Percentiles rank a stretch among this genome's conserved stretches.
Evolutionary conservation across 1,140 invertebrate genomes (phyloP).

Genomic region (Drosophila sucinea): DNA sequence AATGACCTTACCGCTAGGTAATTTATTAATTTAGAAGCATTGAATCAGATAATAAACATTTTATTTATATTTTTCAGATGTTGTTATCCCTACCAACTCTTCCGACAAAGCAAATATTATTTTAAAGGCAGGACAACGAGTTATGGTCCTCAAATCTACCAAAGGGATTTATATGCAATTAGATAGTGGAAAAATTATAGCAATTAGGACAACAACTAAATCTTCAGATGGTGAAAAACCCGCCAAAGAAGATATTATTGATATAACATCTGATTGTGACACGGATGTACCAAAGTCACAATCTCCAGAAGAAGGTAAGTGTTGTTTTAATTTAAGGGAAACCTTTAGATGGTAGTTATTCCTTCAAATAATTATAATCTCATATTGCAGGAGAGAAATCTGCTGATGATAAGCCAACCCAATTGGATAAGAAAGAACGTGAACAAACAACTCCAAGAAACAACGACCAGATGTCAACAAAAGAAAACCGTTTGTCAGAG

Average conservation of each 20-base stretch:
- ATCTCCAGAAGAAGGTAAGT: slow-evolving; percentile 57
- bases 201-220: slow-evolving; percentile 86
- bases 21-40: slow-evolving; percentile 16
- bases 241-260: slow-evolving; percentile 74
- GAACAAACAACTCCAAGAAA: slow-evolving; percentile 15
- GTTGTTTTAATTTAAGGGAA: too few relatives aligned
- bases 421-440: slow-evolving; percentile 33
- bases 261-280: slow-evolving; percentile 76
- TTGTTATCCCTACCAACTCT: slow-evolving; percentile 95
- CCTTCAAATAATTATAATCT: neutral
- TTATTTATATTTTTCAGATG: slow-evolving; percentile 86
- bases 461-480: slow-evolving; percentile 21
- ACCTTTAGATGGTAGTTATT: too few relatives aligned
- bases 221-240: slow-evolving; percentile 51
- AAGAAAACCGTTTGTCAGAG: slow-evolving; percentile 29
- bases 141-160: slow-evolving; percentile 96
- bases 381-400: slow-evolving; percentile 43
- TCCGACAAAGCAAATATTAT: slow-evolving; percentile 93
- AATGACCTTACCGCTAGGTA: slow-evolving; percentile 94
- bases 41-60: neutral
- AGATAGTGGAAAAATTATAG: slow-evolving; percentile 97
- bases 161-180: slow-evolving; percentile 98
- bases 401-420: slow-evolving; percentile 26
- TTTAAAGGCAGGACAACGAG: slow-evolving; percentile 95
- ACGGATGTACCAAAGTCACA: slow-evolving; percentile 58